Conservation (phyloP, 92 coral and sea anemone species). For the Epizoanthus scotinus region DNA sequence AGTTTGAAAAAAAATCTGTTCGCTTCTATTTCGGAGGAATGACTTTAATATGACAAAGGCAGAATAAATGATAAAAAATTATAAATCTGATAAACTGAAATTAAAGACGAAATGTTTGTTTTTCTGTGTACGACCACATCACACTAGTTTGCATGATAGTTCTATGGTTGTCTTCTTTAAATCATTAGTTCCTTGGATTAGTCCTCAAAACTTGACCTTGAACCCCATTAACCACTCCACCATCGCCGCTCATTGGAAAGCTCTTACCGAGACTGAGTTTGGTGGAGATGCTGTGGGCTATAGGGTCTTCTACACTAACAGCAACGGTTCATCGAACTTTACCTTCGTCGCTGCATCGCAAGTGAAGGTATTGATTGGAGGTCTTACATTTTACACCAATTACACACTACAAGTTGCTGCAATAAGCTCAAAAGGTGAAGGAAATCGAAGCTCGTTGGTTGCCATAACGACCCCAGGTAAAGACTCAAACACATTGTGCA, state of each 20-base stretch:
- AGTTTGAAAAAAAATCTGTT: too few species aligned
- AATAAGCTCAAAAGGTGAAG: constrained; percentile 35
- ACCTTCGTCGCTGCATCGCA: constrained; percentile 7
- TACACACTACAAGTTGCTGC: constrained; percentile 33
- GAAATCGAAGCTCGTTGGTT: constrained; percentile 17
- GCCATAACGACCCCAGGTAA: constrained; percentile 26
- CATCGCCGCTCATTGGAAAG: constrained; percentile 8
- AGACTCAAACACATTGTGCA: background rate
- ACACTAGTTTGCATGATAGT: too few species aligned
- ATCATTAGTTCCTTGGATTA: constrained; percentile 10
- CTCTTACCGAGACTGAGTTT: constrained; percentile 12
- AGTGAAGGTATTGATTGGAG: constrained; percentile 7
- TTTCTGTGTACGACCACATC: too few species aligned
- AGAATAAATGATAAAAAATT: too few species aligned
- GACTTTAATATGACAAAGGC: too few species aligned
- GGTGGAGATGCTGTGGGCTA: constrained; percentile 17
- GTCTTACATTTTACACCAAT: constrained; percentile 20
- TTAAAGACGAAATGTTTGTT: too few species aligned
- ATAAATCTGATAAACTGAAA: too few species aligned
- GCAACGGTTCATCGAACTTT: background rate
- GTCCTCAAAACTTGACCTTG: constrained; percentile 1
- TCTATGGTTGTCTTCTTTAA: background rate
- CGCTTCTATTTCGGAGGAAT: too few species aligned
- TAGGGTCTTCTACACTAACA: constrained; percentile 16
- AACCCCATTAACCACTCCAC: background rate